Base-by-base conservation (phyloP, 2,113 vertebrate species). In the Myxocyprinus asiaticus region DNA sequence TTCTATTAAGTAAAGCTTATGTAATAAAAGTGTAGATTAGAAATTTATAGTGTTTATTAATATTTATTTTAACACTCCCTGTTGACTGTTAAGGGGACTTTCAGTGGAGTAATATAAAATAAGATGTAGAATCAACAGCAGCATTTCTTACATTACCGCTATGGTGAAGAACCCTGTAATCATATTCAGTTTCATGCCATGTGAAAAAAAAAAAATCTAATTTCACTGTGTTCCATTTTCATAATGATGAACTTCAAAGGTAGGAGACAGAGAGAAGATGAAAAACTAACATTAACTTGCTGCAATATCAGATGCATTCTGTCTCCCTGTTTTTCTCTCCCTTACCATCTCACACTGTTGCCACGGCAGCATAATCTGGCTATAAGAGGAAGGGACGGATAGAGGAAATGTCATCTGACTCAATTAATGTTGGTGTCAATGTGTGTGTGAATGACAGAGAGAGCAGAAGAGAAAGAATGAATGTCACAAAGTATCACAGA, bases 391-490 rank as follows among this genome's bases (percentile, higher is more conserved):
- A 74, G 53, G 73, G 82, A 79, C 10, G 74, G 81, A 88, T 85
- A 84, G 86, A 87, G 82, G 83, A 89, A 92, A 91, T 90, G 88
- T 81, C 90, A 89, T 91, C 86, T 90, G 90, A 91, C 88, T 92
- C 90, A 88, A 87, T 90, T 89, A 84, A 82, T 88, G 85, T 80
- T 88, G 86, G 86, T 77, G 56, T 79, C 45, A 65, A 62, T 71
- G n/a, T 59, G 43, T 71, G 79, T 67, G 48, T 61, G 50, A 59
- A 56, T 73, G 70, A 71, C 56, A 45, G 68, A 72, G n/a, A 62
- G 7, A 42, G 65, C 72, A 67, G 17, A 9, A 59, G 77, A 33
- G 53, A 76, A 9, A 15, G 50, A 77, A 77, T 78, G 48, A 78
- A 74, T 62, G 64, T 74, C 63, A 63, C 63, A 61, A 74, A 6